Evolutionary conservation across 2,888 invertebrate species (phyloP).

Genomic region (Lysandra coridon): DNA sequence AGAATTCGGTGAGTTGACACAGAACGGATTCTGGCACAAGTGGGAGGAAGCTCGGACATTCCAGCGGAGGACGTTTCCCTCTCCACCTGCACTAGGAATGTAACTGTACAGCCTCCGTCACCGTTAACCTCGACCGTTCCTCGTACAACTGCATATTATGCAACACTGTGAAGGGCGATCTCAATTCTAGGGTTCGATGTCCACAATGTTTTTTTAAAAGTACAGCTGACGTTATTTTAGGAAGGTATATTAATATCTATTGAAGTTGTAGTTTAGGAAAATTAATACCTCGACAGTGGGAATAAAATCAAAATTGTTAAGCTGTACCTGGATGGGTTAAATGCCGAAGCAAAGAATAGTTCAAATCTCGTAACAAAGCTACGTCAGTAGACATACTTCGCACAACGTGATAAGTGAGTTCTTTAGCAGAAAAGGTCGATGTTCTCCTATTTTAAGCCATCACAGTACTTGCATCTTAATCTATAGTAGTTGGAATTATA

Average conservation of each 20-base stretch:
- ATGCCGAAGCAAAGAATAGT: too few species aligned
- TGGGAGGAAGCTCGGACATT: constrained; percentile 47
- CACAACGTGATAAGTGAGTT: background rate
- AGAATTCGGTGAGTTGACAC: constrained; percentile 1
- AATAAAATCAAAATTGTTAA: too few species aligned
- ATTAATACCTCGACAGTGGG: too few species aligned
- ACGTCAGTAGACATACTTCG: too few species aligned
- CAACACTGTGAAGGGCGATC: constrained; percentile 40
- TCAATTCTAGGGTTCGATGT: background rate
- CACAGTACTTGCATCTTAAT: background rate
- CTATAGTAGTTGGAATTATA: background rate
- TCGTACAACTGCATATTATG: constrained; percentile 52
- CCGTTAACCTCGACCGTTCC: constrained; percentile 68
- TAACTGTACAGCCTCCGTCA: constrained; percentile 73
- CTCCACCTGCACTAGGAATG: constrained; percentile 69
- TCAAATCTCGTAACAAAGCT: too few species aligned
- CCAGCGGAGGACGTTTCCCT: constrained; percentile 48
- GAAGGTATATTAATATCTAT: background rate
- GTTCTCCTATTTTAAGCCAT: background rate
- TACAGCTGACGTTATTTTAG: background rate
- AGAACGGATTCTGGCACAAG: constrained; percentile 31
- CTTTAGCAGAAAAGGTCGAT: background rate
- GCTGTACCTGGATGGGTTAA: too few species aligned
- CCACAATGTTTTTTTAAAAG: background rate
- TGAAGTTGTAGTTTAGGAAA: too few species aligned